phyloP scores from a whole-genome alignment of 35 echinoderm and acorn worm genomes.

The Anneissia japonica region DNA sequence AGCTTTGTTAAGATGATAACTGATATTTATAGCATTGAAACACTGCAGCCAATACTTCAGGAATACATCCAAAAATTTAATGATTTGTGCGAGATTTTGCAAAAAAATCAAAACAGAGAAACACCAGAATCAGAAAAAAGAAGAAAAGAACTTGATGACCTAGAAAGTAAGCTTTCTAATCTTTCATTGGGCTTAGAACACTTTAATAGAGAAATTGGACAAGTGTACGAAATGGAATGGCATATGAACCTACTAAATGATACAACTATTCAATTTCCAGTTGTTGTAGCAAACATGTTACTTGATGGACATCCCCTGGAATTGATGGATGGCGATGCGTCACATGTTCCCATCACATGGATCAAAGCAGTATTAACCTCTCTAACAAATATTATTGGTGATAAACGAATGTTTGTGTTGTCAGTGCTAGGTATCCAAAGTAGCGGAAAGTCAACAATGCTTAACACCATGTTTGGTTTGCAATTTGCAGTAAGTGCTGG shows the following conservation, averaged over 20 bases:
- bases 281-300: neutral
- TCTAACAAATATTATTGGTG: neutral
- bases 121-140: too few species aligned
- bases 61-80: too few species aligned
- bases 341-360: neutral
- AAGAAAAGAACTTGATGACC: too few species aligned
- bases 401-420: neutral
- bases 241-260: slow-evolving; percentile 1
- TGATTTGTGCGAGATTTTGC: too few species aligned
- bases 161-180: too few species aligned
- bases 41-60: too few species aligned
- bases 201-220: slow-evolving; percentile 25
- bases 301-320: slow-evolving; percentile 12
- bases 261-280: neutral
- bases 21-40: too few species aligned
- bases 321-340: slow-evolving; percentile 26
- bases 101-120: too few species aligned
- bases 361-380: neutral
- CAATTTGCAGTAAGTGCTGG: slow-evolving; percentile 35
- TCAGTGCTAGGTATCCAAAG: slow-evolving; percentile 27
- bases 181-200: slow-evolving; percentile 22
- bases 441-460: slow-evolving; percentile 36
- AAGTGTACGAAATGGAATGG: slow-evolving; percentile 6
- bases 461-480: slow-evolving; percentile 41
- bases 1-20: too few species aligned